Evolutionary conservation across 2,113 vertebrate species (phyloP), one percentile per base, ranked within the genome.

Genomic region (Coturnix japonica): DNA sequence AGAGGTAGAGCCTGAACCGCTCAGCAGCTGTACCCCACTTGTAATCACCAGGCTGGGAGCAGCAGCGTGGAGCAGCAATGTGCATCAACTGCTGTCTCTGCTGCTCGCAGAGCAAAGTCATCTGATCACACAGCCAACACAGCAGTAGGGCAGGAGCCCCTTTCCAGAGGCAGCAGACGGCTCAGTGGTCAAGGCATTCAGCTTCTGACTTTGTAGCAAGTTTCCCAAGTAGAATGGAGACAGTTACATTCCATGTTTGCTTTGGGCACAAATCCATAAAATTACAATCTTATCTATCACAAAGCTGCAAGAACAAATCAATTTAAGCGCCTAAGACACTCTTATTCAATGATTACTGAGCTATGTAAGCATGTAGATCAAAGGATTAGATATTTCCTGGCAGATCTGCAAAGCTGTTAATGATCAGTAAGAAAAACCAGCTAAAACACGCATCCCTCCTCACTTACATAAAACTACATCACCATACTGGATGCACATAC

Each of bases 11-110:
- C 54, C 30, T 85, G 91, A 59, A 67, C 75, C 79, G 54, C 26
- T 22, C 85, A 91, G 93, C 94, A 94, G 95, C 93, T 94, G 94
- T 51, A 9, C 81, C 92, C 91, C 87, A 92, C 87, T 90, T 95
- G 95, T 26, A 75, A 74, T 82, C 51, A 2, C 81, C 43, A 90
- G 11, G 33, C 12, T 74, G 94, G 93, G 90, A 72, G 93, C 85
- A 92, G 87, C 53, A 31, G 9, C 11, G 28, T 53, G 51, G 87
- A 92, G 81, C 87, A 73, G 81, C 85, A 85, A 49, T 16, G 26
- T 61, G 54, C 43, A n/a, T 53, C 81, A 81, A 44, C 30, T 35
- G 44, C 64, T 41, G 33, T 59, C 92, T 41, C 78, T 46, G 72
- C 25, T 66, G 39, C 84, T 35, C 76, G 63, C 70, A 66, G 87